These are phyloP conservation scores for Zaprionus tsacasi DNA, from an alignment of 1,140 invertebrate species.

Conservation along the genomic window DNA sequence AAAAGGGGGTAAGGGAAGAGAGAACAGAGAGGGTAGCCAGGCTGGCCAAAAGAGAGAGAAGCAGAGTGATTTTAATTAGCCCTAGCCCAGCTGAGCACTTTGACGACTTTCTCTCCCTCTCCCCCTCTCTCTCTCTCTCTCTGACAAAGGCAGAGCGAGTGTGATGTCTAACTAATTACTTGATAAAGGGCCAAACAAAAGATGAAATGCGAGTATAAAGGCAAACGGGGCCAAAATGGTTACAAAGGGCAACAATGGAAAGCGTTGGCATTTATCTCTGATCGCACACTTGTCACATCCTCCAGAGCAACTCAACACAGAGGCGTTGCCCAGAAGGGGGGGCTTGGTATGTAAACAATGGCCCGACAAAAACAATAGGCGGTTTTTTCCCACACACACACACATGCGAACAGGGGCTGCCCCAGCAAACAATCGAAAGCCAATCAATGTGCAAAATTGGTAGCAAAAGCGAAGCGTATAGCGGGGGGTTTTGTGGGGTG, in stretches of 20 bases:
- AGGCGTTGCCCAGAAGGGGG: not conserved
- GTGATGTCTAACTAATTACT: slow-evolving; percentile 68
- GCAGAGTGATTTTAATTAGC: slow-evolving; percentile 4
- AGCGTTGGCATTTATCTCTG: slow-evolving; percentile 50
- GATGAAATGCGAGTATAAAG: slow-evolving; percentile 38
- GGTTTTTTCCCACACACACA: slow-evolving; percentile 16
- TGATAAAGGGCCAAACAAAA: slow-evolving; percentile 72
- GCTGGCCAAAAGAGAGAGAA: too few relatives aligned
- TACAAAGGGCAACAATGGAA: slow-evolving; percentile 53
- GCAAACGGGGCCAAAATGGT: slow-evolving; percentile 30
- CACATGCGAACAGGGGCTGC: slow-evolving; percentile 1
- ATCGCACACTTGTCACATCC: slow-evolving; percentile 51
- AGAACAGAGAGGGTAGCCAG: not conserved
- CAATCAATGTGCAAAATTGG: slow-evolving; percentile 66
- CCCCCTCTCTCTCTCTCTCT: not conserved
- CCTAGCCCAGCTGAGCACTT: not conserved
- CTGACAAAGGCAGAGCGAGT: slow-evolving; percentile 7
- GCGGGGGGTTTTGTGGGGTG: not conserved
- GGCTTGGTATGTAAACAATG: slow-evolving; percentile 15
- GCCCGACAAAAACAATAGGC: slow-evolving; percentile 50
- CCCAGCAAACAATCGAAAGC: slow-evolving; percentile 54
- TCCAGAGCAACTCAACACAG: not conserved
- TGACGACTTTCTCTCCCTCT: not conserved
- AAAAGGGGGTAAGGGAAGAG: too few relatives aligned
- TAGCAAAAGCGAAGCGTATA: slow-evolving; percentile 26